Evolutionary conservation across 92 coral and sea anemone species (phyloP).

Genomic region (Hydrozoanthus gracilis): DNA sequence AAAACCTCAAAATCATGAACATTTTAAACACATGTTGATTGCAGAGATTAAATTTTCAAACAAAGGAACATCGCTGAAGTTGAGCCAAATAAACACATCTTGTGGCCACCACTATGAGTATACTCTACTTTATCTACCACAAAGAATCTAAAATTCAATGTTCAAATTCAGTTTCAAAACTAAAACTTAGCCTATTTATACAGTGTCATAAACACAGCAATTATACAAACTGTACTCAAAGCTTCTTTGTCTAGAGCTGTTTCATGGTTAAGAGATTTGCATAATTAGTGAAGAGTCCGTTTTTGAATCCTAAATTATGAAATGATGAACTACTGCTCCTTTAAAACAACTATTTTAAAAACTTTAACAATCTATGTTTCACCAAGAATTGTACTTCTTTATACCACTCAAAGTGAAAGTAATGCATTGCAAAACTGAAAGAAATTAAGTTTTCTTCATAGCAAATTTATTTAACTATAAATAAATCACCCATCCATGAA

Average conservation of each 20-base stretch:
- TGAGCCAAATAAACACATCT: slow-evolving; percentile 40
- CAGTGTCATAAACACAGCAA: slow-evolving; percentile 43
- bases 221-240: slow-evolving; percentile 48
- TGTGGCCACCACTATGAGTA: slow-evolving; percentile 25
- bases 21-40: slow-evolving; percentile 33
- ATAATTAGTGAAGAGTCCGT: slow-evolving; percentile 18
- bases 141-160: neutral
- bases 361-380: neutral
- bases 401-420: neutral
- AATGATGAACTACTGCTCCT: slow-evolving; percentile 16
- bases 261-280: slow-evolving; percentile 51
- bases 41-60: slow-evolving; percentile 35
- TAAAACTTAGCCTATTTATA: neutral
- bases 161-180: slow-evolving; percentile 27
- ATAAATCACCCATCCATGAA: slow-evolving; percentile 35
- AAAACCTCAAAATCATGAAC: slow-evolving; percentile 31
- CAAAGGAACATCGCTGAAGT: slow-evolving; percentile 34
- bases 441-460: slow-evolving; percentile 12
- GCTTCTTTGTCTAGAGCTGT: slow-evolving; percentile 40
- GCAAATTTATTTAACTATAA: slow-evolving; percentile 3
- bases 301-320: slow-evolving; percentile 10
- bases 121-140: neutral
- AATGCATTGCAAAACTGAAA: neutral
- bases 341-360: neutral
- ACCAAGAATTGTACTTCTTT: neutral